A percentile compares a stretch with the other conserved stretches of the same genome.
Conservation (phyloP, 2,797 vertebrate species). For the Toxotes lorentzi region DNA sequence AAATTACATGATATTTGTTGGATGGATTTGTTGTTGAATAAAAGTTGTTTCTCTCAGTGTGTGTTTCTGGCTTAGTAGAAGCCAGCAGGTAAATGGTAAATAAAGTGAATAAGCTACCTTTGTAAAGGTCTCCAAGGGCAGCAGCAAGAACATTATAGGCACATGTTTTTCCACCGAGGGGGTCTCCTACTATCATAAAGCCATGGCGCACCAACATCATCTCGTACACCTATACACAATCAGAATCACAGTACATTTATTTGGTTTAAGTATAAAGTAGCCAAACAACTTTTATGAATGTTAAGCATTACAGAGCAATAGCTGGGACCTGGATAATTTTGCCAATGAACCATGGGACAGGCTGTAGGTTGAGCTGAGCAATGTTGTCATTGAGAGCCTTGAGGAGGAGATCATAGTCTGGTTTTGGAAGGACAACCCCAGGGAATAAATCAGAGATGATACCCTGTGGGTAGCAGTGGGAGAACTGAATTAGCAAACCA, state of each 20-base stretch:
- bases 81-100: background rate
- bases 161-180: slow-evolving; percentile 92
- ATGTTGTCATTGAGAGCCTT: slow-evolving; percentile 89
- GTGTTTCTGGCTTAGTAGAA: background rate
- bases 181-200: slow-evolving; percentile 95
- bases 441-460: slow-evolving; percentile 98
- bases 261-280: background rate
- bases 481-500: slow-evolving; percentile 18
- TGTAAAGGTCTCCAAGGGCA: slow-evolving; percentile 87
- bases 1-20: background rate
- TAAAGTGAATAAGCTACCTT: slow-evolving; percentile 79
- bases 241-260: slow-evolving; percentile 13
- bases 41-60: background rate
- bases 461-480: slow-evolving; percentile 82
- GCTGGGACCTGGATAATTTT: slow-evolving; percentile 94
- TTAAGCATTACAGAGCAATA: background rate
- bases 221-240: slow-evolving; percentile 89
- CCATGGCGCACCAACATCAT: slow-evolving; percentile 97
- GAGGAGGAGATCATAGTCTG: slow-evolving; percentile 91
- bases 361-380: slow-evolving; percentile 88
- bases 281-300: background rate
- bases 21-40: too few species aligned
- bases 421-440: slow-evolving; percentile 91
- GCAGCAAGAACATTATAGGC: slow-evolving; percentile 92
- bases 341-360: slow-evolving; percentile 94